These are phyloP conservation scores for Trissolcus basalis DNA, from an alignment of 1,140 invertebrate species.

Conservation along the genomic window DNA sequence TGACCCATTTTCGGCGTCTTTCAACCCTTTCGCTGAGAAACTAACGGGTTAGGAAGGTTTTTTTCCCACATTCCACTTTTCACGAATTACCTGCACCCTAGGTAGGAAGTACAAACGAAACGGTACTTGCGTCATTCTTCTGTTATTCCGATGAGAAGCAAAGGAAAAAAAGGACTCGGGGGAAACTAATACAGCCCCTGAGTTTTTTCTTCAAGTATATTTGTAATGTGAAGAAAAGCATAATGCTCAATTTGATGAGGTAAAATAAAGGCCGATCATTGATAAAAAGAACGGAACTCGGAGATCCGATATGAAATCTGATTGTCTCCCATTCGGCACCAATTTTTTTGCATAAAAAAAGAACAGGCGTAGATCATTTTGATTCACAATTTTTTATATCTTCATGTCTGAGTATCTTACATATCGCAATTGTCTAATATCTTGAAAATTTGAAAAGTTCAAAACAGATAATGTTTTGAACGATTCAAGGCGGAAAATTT, in stretches of 20 bases:
- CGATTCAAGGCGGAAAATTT: too few relatives aligned
- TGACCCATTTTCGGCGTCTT: conserved; percentile 68
- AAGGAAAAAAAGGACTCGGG: conserved; percentile 44
- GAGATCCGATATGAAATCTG: conserved; percentile 40
- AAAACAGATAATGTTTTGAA: too few relatives aligned
- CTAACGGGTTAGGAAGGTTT: conserved; percentile 67
- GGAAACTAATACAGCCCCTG: conserved; percentile 52
- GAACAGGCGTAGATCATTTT: not conserved
- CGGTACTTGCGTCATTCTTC: conserved; percentile 60
- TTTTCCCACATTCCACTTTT: conserved; percentile 74
- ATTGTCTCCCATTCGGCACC: conserved; percentile 15
- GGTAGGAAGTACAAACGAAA: conserved; percentile 55
- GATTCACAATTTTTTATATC: too few relatives aligned
- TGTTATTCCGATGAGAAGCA: conserved; percentile 57
- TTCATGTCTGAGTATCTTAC: too few relatives aligned
- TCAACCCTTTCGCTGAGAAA: conserved; percentile 69
- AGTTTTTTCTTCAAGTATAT: conserved; percentile 53
- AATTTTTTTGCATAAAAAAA: not conserved
- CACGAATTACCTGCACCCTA: conserved; percentile 66
- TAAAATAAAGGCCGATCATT: conserved; percentile 51
- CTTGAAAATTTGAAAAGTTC: too few relatives aligned
- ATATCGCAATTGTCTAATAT: too few relatives aligned
- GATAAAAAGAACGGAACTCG: conserved; percentile 47
- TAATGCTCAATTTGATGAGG: conserved; percentile 56
- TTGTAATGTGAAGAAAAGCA: conserved; percentile 59